Percentiles rank a stretch among this genome's conserved stretches.
Evolutionary conservation across 2,888 invertebrate genomes (phyloP).

Genomic region (Synergus itoensis): DNA sequence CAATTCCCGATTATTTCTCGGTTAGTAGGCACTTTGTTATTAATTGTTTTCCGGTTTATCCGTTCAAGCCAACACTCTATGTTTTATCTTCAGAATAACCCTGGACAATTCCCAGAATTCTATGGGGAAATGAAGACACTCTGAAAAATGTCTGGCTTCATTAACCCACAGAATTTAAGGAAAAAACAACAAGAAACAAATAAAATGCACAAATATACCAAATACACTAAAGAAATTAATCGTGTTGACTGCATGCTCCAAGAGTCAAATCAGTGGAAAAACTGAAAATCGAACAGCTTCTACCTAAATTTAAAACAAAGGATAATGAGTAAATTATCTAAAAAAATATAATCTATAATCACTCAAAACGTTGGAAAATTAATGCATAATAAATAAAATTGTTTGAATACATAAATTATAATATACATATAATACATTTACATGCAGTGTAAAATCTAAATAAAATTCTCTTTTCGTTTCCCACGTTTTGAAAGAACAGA

Average conservation of each 20-base stretch:
- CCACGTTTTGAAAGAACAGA: conserved; percentile 42
- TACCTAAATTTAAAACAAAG: conserved; percentile 72
- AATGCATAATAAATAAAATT: conserved; percentile 13
- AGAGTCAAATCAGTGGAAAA: conserved; percentile 69
- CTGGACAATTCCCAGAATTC: background rate
- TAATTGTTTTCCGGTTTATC: background rate
- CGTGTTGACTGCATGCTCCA: conserved; percentile 71
- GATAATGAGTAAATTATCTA: conserved; percentile 50
- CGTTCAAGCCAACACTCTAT: background rate
- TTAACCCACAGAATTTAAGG: conserved; percentile 56
- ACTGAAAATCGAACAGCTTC: conserved; percentile 72
- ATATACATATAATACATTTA: background rate
- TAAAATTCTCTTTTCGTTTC: background rate
- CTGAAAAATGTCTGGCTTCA: background rate
- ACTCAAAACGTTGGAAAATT: background rate
- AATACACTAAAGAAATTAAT: conserved; percentile 59
- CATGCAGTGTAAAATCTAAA: background rate
- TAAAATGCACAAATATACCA: conserved; percentile 60
- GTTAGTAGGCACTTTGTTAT: background rate
- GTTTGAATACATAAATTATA: background rate
- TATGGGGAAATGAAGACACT: background rate
- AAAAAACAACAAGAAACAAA: conserved; percentile 63
- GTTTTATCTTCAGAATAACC: background rate
- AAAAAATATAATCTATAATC: conserved; percentile 51
- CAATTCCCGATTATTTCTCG: no score